phyloP scores from a whole-genome alignment of 2,113 vertebrate species.

The Leucosticte australis region DNA sequence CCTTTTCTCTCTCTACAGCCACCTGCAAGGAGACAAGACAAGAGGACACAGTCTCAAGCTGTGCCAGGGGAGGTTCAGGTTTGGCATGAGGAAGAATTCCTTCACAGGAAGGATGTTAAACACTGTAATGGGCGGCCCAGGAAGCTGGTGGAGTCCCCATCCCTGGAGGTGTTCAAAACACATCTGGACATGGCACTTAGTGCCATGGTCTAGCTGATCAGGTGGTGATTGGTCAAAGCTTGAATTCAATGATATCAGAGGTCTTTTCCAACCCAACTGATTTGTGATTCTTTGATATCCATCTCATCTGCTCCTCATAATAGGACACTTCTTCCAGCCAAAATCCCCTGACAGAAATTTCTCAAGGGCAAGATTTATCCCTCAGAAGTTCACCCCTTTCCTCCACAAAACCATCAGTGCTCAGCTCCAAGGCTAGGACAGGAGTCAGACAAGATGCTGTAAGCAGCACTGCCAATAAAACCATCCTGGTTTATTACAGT shows the following conservation, averaged over 20 bases:
- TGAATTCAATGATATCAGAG: not conserved
- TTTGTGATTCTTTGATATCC: not conserved
- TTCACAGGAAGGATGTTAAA: not conserved
- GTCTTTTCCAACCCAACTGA: not conserved
- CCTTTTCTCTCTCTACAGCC: not conserved
- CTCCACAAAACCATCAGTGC: not conserved
- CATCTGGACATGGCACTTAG: not conserved
- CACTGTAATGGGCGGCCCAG: not conserved
- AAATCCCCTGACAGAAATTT: not conserved
- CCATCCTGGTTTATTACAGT: not conserved
- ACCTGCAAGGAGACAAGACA: not conserved
- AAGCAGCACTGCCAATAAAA: rapidly evolving
- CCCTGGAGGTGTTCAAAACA: not conserved
- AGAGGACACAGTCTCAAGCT: not conserved
- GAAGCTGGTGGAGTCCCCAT: not conserved
- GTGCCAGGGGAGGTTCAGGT: not conserved
- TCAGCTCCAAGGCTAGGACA: not conserved
- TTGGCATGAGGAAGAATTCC: not conserved
- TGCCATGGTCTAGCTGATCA: not conserved
- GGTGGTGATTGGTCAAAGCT: not conserved
- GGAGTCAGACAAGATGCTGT: not conserved
- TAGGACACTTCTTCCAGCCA: not conserved
- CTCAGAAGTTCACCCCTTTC: not conserved
- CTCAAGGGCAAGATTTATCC: not conserved
- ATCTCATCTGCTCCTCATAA: rapidly evolving